Base-by-base conservation (phyloP, 2,113 vertebrate genomes). In the Motacilla alba region DNA sequence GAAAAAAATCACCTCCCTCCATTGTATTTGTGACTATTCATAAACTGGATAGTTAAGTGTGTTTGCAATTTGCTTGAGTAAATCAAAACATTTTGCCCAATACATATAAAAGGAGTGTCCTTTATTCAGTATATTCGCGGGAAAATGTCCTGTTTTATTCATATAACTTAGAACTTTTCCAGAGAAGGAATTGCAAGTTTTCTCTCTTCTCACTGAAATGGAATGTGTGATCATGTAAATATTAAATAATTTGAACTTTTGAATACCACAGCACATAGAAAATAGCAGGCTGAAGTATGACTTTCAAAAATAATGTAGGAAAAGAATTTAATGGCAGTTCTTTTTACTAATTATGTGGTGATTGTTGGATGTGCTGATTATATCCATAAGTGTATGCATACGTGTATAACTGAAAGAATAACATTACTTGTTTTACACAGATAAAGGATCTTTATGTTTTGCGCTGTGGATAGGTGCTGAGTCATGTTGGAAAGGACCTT, bases 401-500 rank as follows among this genome's bases (percentile, higher is more conserved):
- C 0, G 0, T 31, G 31, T 62, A 3, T 69, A 55, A 52, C 46
- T 69, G 49, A 47, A 93, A 80, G 24, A 80, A 39, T 66, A 86
- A 43, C 55, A 1, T 50, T 59, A 26, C 33, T 82, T 90, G 14
- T 60, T 94, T 88, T 66, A 23, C 18, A 6, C 19, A 22, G 49
- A 13, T 91, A 11, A 81, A 72, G 31, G 21, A 53, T 82, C 69
- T 84, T 82, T 49, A 43, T 75, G 24, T 53, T 90, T 86, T 66
- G 6, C 14, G 15, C 58, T 55, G 39, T 58, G 55, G 12, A 17
- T 67, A 52, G 24, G 20, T 96, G 93, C 95, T 95, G 90, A 97
- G 92, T 95, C 95, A 95, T 70, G 82, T 70, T 88, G 72, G 75
- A 78, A 69, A 47, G 46, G 79, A 94, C 68, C 72, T 90, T 90